A percentile compares a stretch with the other conserved stretches of the same genome.
Conservation (phyloP, 2,888 invertebrate genomes). For the Epinotia bilunana region DNA sequence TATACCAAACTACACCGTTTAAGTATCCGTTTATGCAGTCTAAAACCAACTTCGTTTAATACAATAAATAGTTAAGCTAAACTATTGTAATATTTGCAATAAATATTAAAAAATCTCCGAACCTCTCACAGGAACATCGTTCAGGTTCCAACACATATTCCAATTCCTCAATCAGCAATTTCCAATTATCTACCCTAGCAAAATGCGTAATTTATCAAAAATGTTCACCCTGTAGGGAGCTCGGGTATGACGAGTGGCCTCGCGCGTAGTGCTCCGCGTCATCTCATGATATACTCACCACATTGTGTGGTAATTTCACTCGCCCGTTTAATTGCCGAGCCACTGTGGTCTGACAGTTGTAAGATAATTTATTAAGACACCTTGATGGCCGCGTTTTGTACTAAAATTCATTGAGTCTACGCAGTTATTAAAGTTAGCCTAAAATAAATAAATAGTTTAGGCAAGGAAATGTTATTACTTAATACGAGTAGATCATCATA, state of each 20-base stretch:
- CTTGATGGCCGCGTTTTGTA: conserved; percentile 73
- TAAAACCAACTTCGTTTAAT: background rate
- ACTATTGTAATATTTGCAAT: background rate
- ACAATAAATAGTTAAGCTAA: background rate
- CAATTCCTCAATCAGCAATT: background rate
- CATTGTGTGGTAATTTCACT: conserved; percentile 82
- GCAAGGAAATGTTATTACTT: too few species aligned
- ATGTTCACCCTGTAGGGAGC: conserved; percentile 57
- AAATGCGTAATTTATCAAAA: conserved; percentile 16
- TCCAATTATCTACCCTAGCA: background rate
- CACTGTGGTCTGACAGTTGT: conserved; percentile 74
- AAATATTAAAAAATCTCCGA: background rate
- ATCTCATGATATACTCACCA: conserved; percentile 78
- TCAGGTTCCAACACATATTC: background rate
- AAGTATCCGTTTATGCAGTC: background rate
- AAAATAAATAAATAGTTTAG: background rate
- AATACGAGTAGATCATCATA: too few species aligned
- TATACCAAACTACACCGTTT: too few species aligned
- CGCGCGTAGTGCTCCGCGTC: conserved; percentile 66
- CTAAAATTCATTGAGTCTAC: conserved; percentile 48
- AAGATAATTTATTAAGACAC: conserved; percentile 81
- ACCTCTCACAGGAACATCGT: background rate
- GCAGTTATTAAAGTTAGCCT: background rate
- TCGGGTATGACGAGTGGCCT: conserved; percentile 69
- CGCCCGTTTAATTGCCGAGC: conserved; percentile 78